Evolutionary conservation across 2,113 vertebrate species (phyloP).

Genomic region (Mormyrus iriodes): DNA sequence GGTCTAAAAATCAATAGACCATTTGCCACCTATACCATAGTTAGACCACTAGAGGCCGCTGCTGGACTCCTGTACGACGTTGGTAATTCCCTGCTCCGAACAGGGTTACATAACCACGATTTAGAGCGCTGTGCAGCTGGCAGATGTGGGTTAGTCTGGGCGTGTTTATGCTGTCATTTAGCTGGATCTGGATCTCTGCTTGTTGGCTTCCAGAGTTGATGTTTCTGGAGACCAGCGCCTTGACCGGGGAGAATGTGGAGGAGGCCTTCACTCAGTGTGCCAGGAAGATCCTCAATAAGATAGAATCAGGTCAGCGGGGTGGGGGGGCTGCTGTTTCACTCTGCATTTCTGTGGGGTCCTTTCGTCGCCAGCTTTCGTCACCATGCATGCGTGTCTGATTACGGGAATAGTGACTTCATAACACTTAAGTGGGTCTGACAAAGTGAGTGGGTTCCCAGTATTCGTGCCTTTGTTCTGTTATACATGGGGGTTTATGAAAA

Average conservation of each 20-base stretch:
- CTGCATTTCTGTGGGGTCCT: not conserved
- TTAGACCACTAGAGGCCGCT: constrained; percentile 36
- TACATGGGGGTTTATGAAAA: not conserved
- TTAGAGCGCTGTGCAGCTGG: not conserved
- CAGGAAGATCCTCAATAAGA: constrained; percentile 87
- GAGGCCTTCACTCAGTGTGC: constrained; percentile 88
- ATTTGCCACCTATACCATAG: not conserved
- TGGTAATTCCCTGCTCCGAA: not conserved
- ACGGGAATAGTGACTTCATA: not conserved
- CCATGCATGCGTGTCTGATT: not conserved
- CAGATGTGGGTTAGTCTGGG: not conserved
- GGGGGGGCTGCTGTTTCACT: not conserved
- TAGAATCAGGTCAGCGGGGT: constrained; percentile 73
- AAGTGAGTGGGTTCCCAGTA: not conserved
- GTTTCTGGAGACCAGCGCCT: constrained; percentile 86
- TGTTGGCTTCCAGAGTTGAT: constrained; percentile 68
- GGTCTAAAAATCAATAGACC: constrained; percentile 1
- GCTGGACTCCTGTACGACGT: not conserved
- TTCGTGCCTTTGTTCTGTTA: not conserved
- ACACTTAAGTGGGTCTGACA: not conserved
- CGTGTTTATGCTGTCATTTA: not conserved
- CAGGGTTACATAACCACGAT: not conserved
- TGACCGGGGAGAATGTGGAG: constrained; percentile 87
- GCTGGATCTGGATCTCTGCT: constrained; percentile 3
- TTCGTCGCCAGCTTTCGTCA: not conserved